Evolutionary conservation across 2,888 invertebrate genomes (phyloP).

Genomic region (Carterocephalus palaemon): DNA sequence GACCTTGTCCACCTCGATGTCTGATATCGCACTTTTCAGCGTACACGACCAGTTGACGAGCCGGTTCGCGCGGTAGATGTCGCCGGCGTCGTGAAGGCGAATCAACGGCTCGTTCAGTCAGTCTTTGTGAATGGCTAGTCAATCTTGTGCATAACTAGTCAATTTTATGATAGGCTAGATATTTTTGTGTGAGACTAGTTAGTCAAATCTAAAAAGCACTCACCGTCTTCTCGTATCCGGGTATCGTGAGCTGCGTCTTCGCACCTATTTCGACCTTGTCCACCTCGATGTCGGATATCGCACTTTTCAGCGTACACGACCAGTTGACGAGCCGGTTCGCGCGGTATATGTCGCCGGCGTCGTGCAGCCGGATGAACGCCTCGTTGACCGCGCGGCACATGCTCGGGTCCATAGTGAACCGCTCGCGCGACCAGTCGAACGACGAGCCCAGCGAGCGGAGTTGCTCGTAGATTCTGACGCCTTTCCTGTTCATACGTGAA

Average conservation of each 20-base stretch:
- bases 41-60: slow-evolving; percentile 99
- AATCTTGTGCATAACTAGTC: too few relatives aligned
- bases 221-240: slow-evolving; percentile 90
- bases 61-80: slow-evolving; percentile 95
- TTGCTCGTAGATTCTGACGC: slow-evolving; percentile 87
- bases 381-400: slow-evolving; percentile 93
- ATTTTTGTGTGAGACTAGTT: too few relatives aligned
- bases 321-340: slow-evolving; percentile 98
- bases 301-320: slow-evolving; percentile 97
- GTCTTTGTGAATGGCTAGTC: too few relatives aligned
- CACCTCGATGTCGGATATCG: slow-evolving; percentile 99
- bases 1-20: too few relatives aligned
- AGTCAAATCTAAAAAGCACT: slow-evolving; percentile 7
- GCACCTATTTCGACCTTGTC: slow-evolving; percentile 95
- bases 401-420: slow-evolving; percentile 98
- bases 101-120: slow-evolving; percentile 98
- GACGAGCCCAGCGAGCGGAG: slow-evolving; percentile 93
- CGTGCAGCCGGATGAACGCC: slow-evolving; percentile 95
- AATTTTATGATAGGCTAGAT: too few relatives aligned
- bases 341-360: slow-evolving; percentile 93
- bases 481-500: slow-evolving; percentile 80
- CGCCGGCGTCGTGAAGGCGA: slow-evolving; percentile 89
- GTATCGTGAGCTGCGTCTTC: slow-evolving; percentile 90
- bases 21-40: slow-evolving; percentile 97
- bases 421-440: slow-evolving; percentile 95